Percentiles rank a stretch among this genome's conserved stretches.
phyloP scores from a whole-genome alignment of 2,888 invertebrate genomes.

The Dryobota labecula region DNA sequence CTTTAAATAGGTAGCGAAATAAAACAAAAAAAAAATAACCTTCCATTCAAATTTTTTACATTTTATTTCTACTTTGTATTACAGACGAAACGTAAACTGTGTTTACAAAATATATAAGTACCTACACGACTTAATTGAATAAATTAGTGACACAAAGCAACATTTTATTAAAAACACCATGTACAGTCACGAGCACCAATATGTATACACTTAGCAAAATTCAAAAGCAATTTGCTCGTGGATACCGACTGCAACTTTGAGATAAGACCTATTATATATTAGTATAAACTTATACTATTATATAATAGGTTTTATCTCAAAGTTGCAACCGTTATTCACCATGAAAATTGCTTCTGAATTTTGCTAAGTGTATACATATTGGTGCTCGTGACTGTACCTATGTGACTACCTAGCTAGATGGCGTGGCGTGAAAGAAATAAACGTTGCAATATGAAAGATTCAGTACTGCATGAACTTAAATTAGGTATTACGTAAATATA shows the following conservation, averaged over 20 bases:
- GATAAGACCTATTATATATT: too few species aligned
- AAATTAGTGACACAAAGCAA: constrained; percentile 33
- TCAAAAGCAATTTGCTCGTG: too few species aligned
- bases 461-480: constrained; percentile 15
- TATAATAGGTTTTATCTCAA: too few species aligned
- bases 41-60: constrained; percentile 29
- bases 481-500: neutral
- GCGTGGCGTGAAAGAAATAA: constrained; percentile 30
- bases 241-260: too few species aligned
- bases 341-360: too few species aligned
- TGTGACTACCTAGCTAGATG: too few species aligned
- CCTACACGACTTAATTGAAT: constrained; percentile 28
- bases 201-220: too few species aligned
- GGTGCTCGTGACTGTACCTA: neutral
- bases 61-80: constrained; percentile 53
- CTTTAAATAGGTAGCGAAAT: neutral
- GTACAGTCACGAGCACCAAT: too few species aligned
- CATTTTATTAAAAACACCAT: constrained; percentile 20
- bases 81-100: constrained; percentile 40
- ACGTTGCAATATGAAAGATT: constrained; percentile 8
- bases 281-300: too few species aligned
- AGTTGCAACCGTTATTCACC: too few species aligned
- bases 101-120: constrained; percentile 47
- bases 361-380: too few species aligned
- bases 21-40: constrained; percentile 20